A percentile compares a stretch with the other conserved stretches of the same genome.
These are phyloP conservation scores for Odontomachus brunneus DNA, from an alignment of 1,140 invertebrate genomes.

Conservation along the genomic window DNA sequence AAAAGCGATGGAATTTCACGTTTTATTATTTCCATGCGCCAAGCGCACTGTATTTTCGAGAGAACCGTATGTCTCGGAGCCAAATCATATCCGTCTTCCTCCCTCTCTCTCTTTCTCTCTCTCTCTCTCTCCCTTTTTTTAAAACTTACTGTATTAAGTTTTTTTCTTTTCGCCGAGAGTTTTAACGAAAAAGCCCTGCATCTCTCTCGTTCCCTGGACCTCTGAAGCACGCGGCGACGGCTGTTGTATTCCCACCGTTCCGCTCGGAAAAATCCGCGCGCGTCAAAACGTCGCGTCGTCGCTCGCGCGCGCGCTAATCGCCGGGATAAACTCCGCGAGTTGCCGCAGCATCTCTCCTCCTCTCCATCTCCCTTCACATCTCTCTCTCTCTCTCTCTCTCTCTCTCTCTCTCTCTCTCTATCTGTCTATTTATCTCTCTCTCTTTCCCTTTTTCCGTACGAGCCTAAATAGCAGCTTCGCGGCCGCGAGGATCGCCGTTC, in stretches of 20 bases:
- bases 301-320: conserved; percentile 52
- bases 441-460: not conserved
- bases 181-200: not conserved
- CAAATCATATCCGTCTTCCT: no score
- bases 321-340: conserved; percentile 45
- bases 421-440: not conserved
- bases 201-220: not conserved
- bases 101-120: no score
- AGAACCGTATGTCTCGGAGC: no score
- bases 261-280: conserved; percentile 28
- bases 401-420: no score
- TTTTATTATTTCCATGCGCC: no score
- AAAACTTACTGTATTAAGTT: no score
- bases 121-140: no score
- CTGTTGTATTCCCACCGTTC: conserved; percentile 39
- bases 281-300: conserved; percentile 51
- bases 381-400: no score
- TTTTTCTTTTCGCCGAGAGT: not conserved
- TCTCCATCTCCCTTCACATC: not conserved
- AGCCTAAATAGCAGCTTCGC: conserved; percentile 59
- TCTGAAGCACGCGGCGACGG: not conserved
- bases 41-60: no score
- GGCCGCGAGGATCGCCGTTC: conserved; percentile 37
- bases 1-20: no score
- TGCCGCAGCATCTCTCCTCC: conserved; percentile 21